Base-by-base conservation (phyloP, 2,888 invertebrate species). In the Synanthedon myopaeformis region DNA sequence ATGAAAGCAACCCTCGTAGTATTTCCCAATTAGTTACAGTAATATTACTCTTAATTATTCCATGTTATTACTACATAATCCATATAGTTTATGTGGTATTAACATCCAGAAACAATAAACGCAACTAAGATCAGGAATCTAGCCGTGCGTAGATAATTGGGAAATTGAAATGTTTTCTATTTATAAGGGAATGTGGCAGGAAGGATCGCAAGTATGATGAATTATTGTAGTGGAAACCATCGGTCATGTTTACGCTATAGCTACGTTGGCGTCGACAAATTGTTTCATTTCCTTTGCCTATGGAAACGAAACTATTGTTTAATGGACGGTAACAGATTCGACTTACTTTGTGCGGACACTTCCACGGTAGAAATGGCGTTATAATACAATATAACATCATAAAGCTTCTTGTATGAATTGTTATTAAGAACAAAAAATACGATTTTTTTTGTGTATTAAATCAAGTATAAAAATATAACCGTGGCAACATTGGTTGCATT, bases 221-320 rank as follows among this genome's bases (percentile, higher is more conserved):
- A 72, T 70, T n/a, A n/a, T n/a, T 57, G 58, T 50, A 53, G 58
- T 58, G 57, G 61, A 60, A 60, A 57, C 66, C 62, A 76, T 76
- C 69, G 57, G 61, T 72, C 71, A 69, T 55, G 41, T 52, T 52
- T 52, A 52, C 54, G 42, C 54, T 41, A n/a, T n/a, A 23, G 53
- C 45, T 53, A 54, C 55, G 51, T 52, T 53, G 55, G 52, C 57
- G 55, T 51, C 58, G 57, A 53, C 56, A 58, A 58, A 61, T 59
- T 59, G 56, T 56, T 58, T 61, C 54, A 57, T 57, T 58, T 56
- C 56, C 56, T 53, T 41, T 52, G 53, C 42, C 54, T 45, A 41
- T 48, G 41, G 54, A 45, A 35, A 55, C 53, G 52, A 58, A n/a
- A 28, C 55, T 56, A 61, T 59, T 59, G 60, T 59, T 63, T 56